Evolutionary conservation across 1,140 invertebrate genomes (phyloP).

Genomic region (Charaxes varanes): DNA sequence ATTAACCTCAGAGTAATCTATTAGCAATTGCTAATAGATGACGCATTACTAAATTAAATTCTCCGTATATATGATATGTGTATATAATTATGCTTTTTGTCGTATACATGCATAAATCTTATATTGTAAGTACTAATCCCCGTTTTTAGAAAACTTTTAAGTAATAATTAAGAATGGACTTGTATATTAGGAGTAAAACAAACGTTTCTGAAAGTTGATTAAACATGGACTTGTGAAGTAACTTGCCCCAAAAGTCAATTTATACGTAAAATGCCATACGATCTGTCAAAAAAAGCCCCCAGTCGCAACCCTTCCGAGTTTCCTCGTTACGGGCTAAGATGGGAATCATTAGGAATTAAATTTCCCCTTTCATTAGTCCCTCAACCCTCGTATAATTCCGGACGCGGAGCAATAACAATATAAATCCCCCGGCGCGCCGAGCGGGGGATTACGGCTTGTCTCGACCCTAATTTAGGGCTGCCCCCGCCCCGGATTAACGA

Average conservation of each 20-base stretch:
- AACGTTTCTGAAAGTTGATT: too few relatives aligned
- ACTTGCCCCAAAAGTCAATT: slow-evolving; percentile 18
- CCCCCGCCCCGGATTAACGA: slow-evolving; percentile 71
- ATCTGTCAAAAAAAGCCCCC: slow-evolving; percentile 64
- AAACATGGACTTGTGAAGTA: slow-evolving; percentile 37
- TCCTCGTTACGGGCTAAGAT: slow-evolving; percentile 72
- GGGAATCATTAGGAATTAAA: slow-evolving; percentile 75
- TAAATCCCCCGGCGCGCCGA: slow-evolving; percentile 72
- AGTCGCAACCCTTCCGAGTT: slow-evolving; percentile 67
- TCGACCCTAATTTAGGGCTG: slow-evolving; percentile 73
- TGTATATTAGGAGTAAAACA: too few relatives aligned
- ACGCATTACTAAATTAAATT: too few relatives aligned
- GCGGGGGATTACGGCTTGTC: slow-evolving; percentile 72
- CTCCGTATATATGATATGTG: too few relatives aligned
- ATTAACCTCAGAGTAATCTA: too few relatives aligned
- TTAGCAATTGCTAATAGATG: too few relatives aligned
- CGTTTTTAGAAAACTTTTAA: too few relatives aligned
- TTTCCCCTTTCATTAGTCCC: slow-evolving; percentile 74
- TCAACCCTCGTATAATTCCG: slow-evolving; percentile 74
- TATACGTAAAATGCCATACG: slow-evolving; percentile 50
- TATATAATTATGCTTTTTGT: too few relatives aligned
- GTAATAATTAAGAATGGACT: too few relatives aligned
- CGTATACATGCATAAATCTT: too few relatives aligned
- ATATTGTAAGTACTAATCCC: too few relatives aligned
- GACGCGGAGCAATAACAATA: slow-evolving; percentile 73